phyloP scores from a whole-genome alignment of 2,888 invertebrate species.

The Resseliella maxima region DNA sequence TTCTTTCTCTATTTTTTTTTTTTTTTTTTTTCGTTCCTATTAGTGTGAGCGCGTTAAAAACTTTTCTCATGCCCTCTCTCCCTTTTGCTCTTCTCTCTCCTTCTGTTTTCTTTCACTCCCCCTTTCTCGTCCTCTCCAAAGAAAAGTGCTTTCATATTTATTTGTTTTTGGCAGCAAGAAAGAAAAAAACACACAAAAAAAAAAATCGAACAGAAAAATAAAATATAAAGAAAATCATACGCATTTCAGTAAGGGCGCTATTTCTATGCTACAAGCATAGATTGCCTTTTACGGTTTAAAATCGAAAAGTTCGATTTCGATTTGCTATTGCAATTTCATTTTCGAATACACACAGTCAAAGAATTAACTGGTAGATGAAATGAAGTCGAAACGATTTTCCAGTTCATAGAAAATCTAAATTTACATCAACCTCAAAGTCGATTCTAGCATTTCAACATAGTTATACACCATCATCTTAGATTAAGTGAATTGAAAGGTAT shows the following conservation, averaged over 20 bases:
- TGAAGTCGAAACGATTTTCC: background rate
- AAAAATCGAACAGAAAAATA: too few relatives aligned
- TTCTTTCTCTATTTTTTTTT: background rate
- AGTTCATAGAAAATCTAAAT: background rate
- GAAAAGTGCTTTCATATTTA: background rate
- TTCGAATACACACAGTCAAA: background rate
- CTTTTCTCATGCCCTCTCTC: too few relatives aligned
- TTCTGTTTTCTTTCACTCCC: background rate
- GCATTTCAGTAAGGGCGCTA: background rate
- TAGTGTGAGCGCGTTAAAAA: too few relatives aligned
- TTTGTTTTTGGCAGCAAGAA: too few relatives aligned
- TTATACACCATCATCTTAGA: background rate
- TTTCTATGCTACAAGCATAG: background rate
- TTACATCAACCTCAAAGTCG: constrained; percentile 7
- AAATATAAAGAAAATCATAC: background rate
- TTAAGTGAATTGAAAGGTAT: background rate
- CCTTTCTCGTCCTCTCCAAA: background rate
- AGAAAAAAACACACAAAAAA: too few relatives aligned
- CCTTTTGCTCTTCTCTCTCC: background rate
- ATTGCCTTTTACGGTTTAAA: background rate
- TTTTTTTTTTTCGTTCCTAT: too few relatives aligned
- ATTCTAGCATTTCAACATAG: background rate
- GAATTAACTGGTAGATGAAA: background rate
- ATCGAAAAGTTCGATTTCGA: background rate
- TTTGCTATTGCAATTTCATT: background rate